Evolutionary conservation across 2,888 invertebrate species (phyloP).

Genomic region (Amaurobius ferox): DNA sequence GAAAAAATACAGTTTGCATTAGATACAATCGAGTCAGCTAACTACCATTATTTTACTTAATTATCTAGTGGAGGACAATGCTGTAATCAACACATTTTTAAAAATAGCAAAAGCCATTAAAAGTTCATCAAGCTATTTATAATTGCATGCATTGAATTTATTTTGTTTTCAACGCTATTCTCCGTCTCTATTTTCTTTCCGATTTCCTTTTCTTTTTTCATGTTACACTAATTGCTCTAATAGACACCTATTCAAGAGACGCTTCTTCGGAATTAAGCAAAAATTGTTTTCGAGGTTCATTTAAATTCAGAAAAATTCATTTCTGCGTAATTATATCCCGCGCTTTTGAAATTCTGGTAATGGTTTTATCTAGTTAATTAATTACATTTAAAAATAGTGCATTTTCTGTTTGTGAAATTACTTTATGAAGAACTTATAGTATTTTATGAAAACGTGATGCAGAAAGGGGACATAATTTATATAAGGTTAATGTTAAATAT

Average conservation of each 20-base stretch:
- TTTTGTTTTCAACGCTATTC: neutral
- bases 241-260: neutral
- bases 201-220: neutral
- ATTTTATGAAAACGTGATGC: too few relatives aligned
- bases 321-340: neutral
- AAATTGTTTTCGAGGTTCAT: conserved; percentile 3
- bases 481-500: too few relatives aligned
- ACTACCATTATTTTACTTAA: neutral
- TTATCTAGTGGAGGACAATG: neutral
- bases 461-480: too few relatives aligned
- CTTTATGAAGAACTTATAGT: too few relatives aligned
- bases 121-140: neutral
- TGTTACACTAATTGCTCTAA: neutral
- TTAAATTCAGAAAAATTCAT: neutral
- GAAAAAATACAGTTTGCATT: too few relatives aligned
- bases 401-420: too few relatives aligned
- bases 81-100: conserved; percentile 5
- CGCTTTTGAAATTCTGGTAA: neutral
- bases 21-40: too few relatives aligned
- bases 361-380: neutral
- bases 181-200: neutral
- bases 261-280: neutral
- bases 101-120: conserved; percentile 15
- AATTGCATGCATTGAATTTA: conserved; percentile 12
- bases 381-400: too few relatives aligned